Conservation (phyloP, 2,797 vertebrate species). For the Peromyscus attwateri region DNA sequence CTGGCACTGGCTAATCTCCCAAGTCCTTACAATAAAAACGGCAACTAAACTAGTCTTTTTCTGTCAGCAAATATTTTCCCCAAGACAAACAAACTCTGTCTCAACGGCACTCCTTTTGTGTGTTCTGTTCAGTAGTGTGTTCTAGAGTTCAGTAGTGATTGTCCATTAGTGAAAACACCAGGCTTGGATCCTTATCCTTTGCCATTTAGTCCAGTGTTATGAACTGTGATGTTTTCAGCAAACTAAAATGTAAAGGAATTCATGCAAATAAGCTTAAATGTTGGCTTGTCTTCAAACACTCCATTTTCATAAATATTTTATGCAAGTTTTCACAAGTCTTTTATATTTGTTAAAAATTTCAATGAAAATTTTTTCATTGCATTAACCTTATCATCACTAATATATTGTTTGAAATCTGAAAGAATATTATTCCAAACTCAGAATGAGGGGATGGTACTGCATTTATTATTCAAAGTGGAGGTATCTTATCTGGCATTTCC, state of each 20-base stretch:
- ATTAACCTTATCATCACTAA: conserved; percentile 79
- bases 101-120: background rate
- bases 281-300: conserved; percentile 74
- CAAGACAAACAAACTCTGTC: background rate
- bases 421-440: conserved; percentile 51
- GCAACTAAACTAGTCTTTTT: background rate
- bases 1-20: background rate
- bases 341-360: conserved; percentile 74
- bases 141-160: background rate
- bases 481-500: conserved; percentile 32
- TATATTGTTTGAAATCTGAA: conserved; percentile 70
- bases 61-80: conserved; percentile 9
- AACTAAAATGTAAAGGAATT: conserved; percentile 66
- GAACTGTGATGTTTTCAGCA: conserved; percentile 74
- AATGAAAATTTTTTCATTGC: conserved; percentile 61
- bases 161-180: conserved; percentile 46
- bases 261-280: conserved; percentile 75
- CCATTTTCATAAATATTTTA: conserved; percentile 81
- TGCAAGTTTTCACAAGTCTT: conserved; percentile 70
- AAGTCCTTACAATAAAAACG: conserved; percentile 49
- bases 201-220: conserved; percentile 62
- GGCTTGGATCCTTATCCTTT: conserved; percentile 60
- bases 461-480: conserved; percentile 60
- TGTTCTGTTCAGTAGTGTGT: background rate
- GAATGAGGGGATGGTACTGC: background rate